phyloP scores from a whole-genome alignment of 1,140 invertebrate genomes.

The Brachionus calyciflorus region DNA sequence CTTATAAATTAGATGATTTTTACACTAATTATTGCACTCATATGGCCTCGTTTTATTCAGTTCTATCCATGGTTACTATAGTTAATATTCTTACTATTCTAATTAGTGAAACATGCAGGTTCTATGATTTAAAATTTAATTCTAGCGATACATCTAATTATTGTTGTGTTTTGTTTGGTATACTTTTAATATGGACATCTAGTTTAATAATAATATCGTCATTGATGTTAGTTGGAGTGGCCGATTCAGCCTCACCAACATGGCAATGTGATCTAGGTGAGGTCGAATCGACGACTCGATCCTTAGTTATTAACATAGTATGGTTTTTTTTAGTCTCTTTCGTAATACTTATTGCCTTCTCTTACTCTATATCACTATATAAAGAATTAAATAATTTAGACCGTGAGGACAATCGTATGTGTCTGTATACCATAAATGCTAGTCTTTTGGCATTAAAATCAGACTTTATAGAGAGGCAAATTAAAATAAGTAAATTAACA shows the following conservation, averaged over 20 bases:
- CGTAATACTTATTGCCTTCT: conserved; percentile 23
- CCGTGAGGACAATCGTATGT: not conserved
- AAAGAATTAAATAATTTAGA: conserved; percentile 28
- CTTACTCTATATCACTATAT: conserved; percentile 27
- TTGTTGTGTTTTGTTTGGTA: conserved; percentile 41
- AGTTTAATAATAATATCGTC: conserved; percentile 45
- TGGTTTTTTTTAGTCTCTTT: conserved; percentile 44
- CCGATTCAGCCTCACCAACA: conserved; percentile 32
- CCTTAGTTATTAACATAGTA: conserved; percentile 36
- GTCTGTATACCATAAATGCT: conserved; percentile 12
- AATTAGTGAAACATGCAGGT: conserved; percentile 40
- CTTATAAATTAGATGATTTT: not conserved
- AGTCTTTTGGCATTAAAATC: not conserved
- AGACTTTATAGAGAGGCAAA: conserved; percentile 21
- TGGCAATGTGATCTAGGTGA: conserved; percentile 42
- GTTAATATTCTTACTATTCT: conserved; percentile 40
- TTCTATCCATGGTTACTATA: conserved; percentile 43
- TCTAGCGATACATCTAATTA: conserved; percentile 32
- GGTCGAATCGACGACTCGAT: conserved; percentile 17
- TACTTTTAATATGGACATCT: conserved; percentile 34
- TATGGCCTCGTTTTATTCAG: conserved; percentile 20
- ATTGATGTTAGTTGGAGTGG: conserved; percentile 31
- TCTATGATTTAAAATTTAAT: conserved; percentile 44
- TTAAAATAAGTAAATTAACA: conserved; percentile 30
- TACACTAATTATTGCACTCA: conserved; percentile 34